Conservation (phyloP, 2,888 invertebrate genomes). For the Tetramorium bicarinatum region DNA sequence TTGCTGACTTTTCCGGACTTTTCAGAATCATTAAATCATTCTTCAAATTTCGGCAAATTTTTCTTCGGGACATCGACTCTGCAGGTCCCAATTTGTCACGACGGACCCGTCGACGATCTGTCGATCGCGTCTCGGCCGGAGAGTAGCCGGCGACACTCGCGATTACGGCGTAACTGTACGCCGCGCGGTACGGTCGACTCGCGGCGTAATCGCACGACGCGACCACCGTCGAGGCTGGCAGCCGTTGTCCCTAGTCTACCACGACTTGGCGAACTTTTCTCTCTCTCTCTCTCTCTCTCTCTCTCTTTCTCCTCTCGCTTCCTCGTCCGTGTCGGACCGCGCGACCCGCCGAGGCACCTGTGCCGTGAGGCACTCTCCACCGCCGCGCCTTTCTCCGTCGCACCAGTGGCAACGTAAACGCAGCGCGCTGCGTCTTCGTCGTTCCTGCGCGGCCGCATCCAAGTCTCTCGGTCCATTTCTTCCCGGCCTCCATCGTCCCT, state of each 20-base stretch:
- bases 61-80: too few species aligned
- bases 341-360: conserved; percentile 62
- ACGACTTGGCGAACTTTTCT: conserved; percentile 44
- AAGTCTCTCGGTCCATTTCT: conserved; percentile 64
- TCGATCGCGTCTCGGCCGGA: conserved; percentile 11
- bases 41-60: too few species aligned
- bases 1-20: too few species aligned
- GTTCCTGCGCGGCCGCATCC: conserved; percentile 40
- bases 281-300: not conserved
- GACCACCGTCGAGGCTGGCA: conserved; percentile 51
- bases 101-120: not conserved
- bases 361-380: conserved; percentile 48
- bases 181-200: conserved; percentile 1
- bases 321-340: conserved; percentile 5
- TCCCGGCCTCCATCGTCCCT: conserved; percentile 35
- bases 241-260: conserved; percentile 23
- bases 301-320: conserved; percentile 20
- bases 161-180: conserved; percentile 38
- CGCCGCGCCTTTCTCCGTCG: conserved; percentile 48
- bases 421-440: conserved; percentile 22
- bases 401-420: conserved; percentile 51
- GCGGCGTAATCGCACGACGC: conserved; percentile 33
- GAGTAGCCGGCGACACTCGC: conserved; percentile 29
- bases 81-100: not conserved
- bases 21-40: too few species aligned